Evolutionary conservation across 2,113 vertebrate genomes (phyloP).

Genomic region (Rhinoptilus africanus): DNA sequence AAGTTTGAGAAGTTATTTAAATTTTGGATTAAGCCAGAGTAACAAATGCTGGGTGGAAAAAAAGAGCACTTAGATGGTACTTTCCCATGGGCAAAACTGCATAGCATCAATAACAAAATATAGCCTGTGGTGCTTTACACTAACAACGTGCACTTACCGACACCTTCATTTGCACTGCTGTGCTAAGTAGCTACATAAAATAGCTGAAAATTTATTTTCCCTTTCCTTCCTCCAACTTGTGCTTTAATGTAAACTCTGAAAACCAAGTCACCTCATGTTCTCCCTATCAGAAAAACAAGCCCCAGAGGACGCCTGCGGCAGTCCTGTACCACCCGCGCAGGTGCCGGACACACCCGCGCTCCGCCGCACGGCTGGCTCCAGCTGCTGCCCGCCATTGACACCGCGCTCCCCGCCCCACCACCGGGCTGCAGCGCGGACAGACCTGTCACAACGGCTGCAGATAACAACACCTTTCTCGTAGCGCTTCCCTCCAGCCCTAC

Average conservation of each 20-base stretch:
- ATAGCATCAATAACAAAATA: neutral
- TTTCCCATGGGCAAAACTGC: neutral
- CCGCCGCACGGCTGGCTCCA: too few relatives aligned
- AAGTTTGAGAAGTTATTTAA: neutral
- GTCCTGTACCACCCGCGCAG: neutral
- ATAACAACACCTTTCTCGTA: neutral
- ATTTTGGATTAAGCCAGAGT: neutral
- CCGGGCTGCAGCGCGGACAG: neutral
- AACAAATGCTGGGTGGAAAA: neutral
- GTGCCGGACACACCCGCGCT: fast-evolving
- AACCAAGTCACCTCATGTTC: neutral
- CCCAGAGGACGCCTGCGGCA: neutral
- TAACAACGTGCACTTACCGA: neutral
- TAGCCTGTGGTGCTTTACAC: neutral
- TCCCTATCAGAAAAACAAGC: neutral
- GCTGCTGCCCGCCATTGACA: too few relatives aligned
- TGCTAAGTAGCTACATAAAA: neutral
- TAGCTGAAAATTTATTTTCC: neutral
- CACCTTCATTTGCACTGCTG: neutral
- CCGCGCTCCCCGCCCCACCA: neutral
- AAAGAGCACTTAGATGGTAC: neutral
- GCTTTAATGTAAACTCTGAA: neutral
- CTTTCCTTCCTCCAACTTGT: neutral
- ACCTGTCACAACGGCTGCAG: neutral
- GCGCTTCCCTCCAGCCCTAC: neutral